Conservation (phyloP, 1,140 invertebrate species). For the Matsumurasca onukii region DNA sequence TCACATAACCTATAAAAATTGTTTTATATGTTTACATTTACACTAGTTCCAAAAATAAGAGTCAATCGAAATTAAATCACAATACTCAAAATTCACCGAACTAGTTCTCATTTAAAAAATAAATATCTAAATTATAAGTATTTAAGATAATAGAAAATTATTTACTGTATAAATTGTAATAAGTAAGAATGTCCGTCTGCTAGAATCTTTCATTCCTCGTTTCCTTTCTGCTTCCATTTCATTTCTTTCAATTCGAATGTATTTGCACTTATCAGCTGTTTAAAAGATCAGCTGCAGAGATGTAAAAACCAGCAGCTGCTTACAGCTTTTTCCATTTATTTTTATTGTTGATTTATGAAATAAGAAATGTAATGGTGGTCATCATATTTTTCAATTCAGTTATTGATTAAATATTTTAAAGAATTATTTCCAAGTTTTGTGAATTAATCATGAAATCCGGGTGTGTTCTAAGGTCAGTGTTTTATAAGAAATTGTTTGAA, state of each 20-base stretch:
- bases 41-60: too few species aligned
- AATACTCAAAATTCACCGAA: too few species aligned
- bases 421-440: not conserved
- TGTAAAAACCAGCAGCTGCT: conserved; percentile 2
- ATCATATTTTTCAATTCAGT: conserved; percentile 2
- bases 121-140: too few species aligned
- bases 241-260: not conserved
- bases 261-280: conserved; percentile 1
- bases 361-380: conserved; percentile 3
- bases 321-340: not conserved
- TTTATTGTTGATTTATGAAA: conserved; percentile 6
- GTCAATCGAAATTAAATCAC: too few species aligned
- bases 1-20: too few species aligned
- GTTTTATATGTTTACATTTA: too few species aligned
- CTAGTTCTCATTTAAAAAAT: too few species aligned
- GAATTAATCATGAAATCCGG: not conserved
- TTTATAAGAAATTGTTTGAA: not conserved
- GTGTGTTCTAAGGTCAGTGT: not conserved
- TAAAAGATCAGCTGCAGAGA: conserved; percentile 3
- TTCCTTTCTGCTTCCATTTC: too few species aligned
- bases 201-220: too few species aligned
- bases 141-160: too few species aligned
- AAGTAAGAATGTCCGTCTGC: too few species aligned
- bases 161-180: too few species aligned
- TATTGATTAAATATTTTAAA: conserved; percentile 1